Percentiles rank a stretch among this genome's conserved stretches.
Conservation (phyloP, 2,888 invertebrate species). For the Nebria salina region DNA sequence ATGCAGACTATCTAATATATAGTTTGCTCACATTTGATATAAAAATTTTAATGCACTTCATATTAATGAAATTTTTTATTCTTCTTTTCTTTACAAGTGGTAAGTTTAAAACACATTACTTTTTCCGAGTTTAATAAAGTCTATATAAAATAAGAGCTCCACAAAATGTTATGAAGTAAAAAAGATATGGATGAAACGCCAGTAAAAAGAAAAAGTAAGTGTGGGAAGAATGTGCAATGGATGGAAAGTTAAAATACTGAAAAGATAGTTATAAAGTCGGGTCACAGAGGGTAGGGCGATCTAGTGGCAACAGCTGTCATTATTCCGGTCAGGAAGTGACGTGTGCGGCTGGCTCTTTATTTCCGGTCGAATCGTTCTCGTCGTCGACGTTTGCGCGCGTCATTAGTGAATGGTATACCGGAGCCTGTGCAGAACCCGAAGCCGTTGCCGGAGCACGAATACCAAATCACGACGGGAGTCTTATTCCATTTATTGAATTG, state of each 20-base stretch:
- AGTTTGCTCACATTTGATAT: no score
- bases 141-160: not conserved
- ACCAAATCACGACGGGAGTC: slow-evolving; percentile 30
- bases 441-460: slow-evolving; percentile 26
- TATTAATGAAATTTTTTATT: not conserved
- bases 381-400: slow-evolving; percentile 11
- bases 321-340: slow-evolving; percentile 59
- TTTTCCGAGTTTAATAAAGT: not conserved
- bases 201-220: slow-evolving; percentile 23
- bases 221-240: slow-evolving; percentile 18
- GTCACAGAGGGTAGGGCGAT: slow-evolving; percentile 48
- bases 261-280: slow-evolving; percentile 49
- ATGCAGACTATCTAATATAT: no score
- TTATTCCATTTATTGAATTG: slow-evolving; percentile 43
- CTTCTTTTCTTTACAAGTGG: not conserved
- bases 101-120: not conserved
- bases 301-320: slow-evolving; percentile 51
- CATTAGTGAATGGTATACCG: slow-evolving; percentile 27
- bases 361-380: slow-evolving; percentile 52
- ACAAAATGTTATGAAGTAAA: not conserved
- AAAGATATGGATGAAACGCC: not conserved
- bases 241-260: slow-evolving; percentile 46
- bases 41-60: not conserved
- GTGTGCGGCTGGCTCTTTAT: slow-evolving; percentile 56
- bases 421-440: slow-evolving; percentile 3